Evolutionary conservation across 2,888 invertebrate genomes (phyloP), one percentile per base, ranked within the genome.

Genomic region (Drosophila peninsularis): DNA sequence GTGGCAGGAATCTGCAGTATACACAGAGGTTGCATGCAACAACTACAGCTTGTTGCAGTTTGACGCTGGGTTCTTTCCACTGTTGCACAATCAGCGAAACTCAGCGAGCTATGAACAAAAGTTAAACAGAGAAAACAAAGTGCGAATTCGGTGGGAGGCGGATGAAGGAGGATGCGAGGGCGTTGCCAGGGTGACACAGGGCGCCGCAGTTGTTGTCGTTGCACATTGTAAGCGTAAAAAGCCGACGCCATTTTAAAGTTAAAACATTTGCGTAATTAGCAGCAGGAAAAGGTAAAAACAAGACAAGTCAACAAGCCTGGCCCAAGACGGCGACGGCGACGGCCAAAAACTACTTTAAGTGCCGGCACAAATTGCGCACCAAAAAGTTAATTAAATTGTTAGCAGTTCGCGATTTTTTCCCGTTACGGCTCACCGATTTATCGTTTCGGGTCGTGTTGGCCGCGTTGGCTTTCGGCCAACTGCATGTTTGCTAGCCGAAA

Each of bases 331-430:
- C 66, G 17, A 50, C 37, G 19, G 45, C 60, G 24, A 50, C 39
- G 17, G 44, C 58, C 34, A 39, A 39, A 72, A 30, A 30, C 17
- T 39, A 62, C 85, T 83, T 83, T 71, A 83, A 89, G 65, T 71
- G 70, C 52, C 42, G 32, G 61, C 57, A 41, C 52, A 80, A 88
- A 80, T 76, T 73, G 61, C 69, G 56, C 73, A 67, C 45, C 58
- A 68, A 83, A 75, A 88, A 89, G 45, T 77, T 89, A 89, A 85
- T 89, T 88, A 89, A 85, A 85, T 71, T 76, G 90, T 85, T 63
- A 84, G 81, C 55, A 81, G 72, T 88, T 70, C n/a, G 49, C 37
- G 39, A 45, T 47, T 50, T 61, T 34, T 32, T 30, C 32, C 17
- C 32, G 54, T 49, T 63, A 41, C 41, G 56, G 58, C 55, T 53